A percentile compares a stretch with the other conserved stretches of the same genome.
phyloP scores from a whole-genome alignment of 1,140 invertebrate species.

The Littorina saxatilis region DNA sequence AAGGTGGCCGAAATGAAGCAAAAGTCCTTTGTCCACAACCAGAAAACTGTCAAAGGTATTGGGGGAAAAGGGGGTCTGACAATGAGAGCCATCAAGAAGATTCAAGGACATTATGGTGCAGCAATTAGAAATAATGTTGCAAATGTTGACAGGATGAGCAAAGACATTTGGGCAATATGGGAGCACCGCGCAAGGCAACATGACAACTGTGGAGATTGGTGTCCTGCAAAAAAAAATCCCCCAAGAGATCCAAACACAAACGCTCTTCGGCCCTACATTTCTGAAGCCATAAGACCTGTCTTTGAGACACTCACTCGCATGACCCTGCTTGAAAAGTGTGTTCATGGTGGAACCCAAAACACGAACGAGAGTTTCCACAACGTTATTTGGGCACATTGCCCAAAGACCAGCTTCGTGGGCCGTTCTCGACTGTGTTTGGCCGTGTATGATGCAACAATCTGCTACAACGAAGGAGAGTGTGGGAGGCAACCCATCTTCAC shows the following conservation, averaged over 20 bases:
- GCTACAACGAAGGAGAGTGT: slow-evolving; percentile 21
- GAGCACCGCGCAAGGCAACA: slow-evolving; percentile 27
- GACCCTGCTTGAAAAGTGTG: slow-evolving; percentile 33
- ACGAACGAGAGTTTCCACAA: slow-evolving; percentile 24
- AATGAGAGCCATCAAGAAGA: slow-evolving; percentile 1
- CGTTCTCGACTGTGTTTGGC: slow-evolving; percentile 11
- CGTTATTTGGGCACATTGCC: slow-evolving; percentile 25
- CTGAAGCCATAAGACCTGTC: slow-evolving; percentile 24
- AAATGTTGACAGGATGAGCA: slow-evolving; percentile 29
- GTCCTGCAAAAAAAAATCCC: background rate
- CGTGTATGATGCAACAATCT: slow-evolving; percentile 25
- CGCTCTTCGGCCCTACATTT: background rate
- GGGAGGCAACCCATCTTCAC: background rate
- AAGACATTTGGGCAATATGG: slow-evolving; percentile 40
- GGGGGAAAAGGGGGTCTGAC: slow-evolving; percentile 4
- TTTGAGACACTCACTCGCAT: slow-evolving; percentile 3
- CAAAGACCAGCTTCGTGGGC: slow-evolving; percentile 25
- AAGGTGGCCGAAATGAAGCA: slow-evolving; percentile 15
- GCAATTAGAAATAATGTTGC: slow-evolving; percentile 35
- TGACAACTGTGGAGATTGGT: slow-evolving; percentile 33
- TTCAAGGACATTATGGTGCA: slow-evolving; percentile 46
- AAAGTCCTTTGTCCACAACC: background rate
- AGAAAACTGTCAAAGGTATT: background rate
- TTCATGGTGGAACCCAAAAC: slow-evolving; percentile 41
- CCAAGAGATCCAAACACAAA: slow-evolving; percentile 3